These are phyloP conservation scores for Danaus plexippus DNA, from an alignment of 1,140 invertebrate genomes.

Conservation along the genomic window DNA sequence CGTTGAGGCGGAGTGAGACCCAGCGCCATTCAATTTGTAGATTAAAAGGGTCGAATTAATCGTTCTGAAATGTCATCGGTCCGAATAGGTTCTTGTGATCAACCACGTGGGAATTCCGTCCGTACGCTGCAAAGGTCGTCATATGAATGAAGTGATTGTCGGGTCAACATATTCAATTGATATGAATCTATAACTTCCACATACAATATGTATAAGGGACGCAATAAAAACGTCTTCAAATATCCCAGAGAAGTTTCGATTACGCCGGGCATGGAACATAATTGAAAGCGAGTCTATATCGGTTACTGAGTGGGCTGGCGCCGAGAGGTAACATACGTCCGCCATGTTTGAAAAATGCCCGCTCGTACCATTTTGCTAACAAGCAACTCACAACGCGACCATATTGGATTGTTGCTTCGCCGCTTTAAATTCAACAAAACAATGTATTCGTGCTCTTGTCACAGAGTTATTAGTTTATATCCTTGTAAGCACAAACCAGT, in stretches of 20 bases:
- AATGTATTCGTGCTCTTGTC: no score
- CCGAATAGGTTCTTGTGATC: slow-evolving; percentile 17
- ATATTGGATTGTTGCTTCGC: slow-evolving; percentile 30
- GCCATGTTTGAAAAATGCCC: slow-evolving; percentile 47
- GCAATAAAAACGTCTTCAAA: no score
- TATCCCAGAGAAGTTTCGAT: slow-evolving; percentile 6
- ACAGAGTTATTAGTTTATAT: no score
- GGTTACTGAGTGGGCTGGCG: slow-evolving; percentile 43
- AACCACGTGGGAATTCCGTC: slow-evolving; percentile 8
- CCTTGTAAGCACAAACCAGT: slow-evolving; percentile 14
- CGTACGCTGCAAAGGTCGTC: no score
- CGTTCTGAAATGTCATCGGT: slow-evolving; percentile 12
- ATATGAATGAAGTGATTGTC: no score
- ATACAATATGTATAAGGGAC: no score
- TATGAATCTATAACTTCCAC: no score
- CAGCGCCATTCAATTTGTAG: slow-evolving; percentile 24
- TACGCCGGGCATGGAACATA: slow-evolving; percentile 25
- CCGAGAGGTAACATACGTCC: slow-evolving; percentile 29
- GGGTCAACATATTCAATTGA: no score
- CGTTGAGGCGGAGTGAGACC: slow-evolving; percentile 12
- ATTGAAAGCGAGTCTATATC: slow-evolving; percentile 33
- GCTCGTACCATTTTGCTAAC: slow-evolving; percentile 30
- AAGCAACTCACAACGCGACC: slow-evolving; percentile 22
- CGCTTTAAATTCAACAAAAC: no score
- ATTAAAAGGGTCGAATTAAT: slow-evolving; percentile 20